These are phyloP conservation scores for Noctua pronuba DNA, from an alignment of 2,888 invertebrate species.

Conservation along the genomic window DNA sequence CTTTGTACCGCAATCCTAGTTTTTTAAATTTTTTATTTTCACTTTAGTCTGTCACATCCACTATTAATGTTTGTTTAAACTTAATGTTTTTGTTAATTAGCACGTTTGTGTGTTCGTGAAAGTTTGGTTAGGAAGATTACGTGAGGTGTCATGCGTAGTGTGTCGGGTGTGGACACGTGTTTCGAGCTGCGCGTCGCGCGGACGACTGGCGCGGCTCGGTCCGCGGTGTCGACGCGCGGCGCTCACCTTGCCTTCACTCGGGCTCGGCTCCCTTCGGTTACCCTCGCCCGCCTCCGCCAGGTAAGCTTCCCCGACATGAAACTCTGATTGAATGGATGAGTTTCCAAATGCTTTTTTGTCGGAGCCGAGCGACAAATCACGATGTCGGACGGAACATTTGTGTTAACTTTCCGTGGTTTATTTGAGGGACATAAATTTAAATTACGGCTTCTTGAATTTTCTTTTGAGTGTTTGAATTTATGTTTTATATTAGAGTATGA, in stretches of 20 bases:
- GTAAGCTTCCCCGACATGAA: conserved; percentile 72
- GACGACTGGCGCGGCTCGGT: conserved; percentile 75
- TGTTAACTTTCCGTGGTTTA: conserved; percentile 63
- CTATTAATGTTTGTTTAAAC: conserved; percentile 43
- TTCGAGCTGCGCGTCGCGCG: conserved; percentile 76
- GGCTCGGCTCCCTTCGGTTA: conserved; percentile 73
- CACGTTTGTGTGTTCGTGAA: conserved; percentile 61
- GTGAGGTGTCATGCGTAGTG: conserved; percentile 71
- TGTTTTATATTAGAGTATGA: conserved; percentile 14
- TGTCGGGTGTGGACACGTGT: conserved; percentile 64
- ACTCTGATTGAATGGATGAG: conserved; percentile 73
- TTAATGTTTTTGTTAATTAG: conserved; percentile 37
- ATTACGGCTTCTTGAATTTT: conserved; percentile 50
- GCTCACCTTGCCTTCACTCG: conserved; percentile 72
- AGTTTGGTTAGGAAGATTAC: conserved; percentile 74
- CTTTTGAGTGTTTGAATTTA: conserved; percentile 29
- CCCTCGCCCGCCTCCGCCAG: conserved; percentile 78
- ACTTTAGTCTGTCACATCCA: conserved; percentile 66
- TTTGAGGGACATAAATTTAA: conserved; percentile 63
- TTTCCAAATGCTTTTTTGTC: conserved; percentile 67
- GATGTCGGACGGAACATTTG: conserved; percentile 63
- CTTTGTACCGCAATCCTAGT: conserved; percentile 45
- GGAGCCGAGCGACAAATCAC: conserved; percentile 66
- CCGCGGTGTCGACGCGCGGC: conserved; percentile 61
- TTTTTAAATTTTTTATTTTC: conserved; percentile 30